A percentile compares a stretch with the other conserved stretches of the same genome.
Conservation (phyloP, 2,113 vertebrate genomes). For the Eulemur macaco region DNA sequence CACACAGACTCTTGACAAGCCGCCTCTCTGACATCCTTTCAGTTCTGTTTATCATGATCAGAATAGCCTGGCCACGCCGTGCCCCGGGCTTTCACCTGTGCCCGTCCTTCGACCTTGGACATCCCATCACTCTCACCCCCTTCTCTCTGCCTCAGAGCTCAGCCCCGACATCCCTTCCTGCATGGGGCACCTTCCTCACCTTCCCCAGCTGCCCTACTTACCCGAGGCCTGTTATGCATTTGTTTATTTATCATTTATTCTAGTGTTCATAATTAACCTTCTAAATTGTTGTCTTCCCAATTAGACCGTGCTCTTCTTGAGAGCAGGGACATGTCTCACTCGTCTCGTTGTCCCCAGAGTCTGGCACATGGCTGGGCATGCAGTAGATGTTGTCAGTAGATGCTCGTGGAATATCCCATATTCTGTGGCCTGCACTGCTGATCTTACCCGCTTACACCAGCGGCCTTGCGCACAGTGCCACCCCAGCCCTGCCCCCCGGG, state of each 20-base stretch:
- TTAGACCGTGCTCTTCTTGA: neutral
- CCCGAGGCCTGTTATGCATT: neutral
- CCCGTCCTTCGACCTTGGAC: neutral
- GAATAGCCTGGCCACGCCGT: neutral
- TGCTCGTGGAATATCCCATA: neutral
- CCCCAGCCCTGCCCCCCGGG: neutral
- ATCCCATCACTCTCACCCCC: neutral
- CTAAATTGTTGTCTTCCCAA: neutral
- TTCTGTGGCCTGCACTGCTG: neutral
- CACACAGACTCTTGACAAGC: neutral
- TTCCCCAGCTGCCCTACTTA: neutral
- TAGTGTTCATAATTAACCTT: neutral
- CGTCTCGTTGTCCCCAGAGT: neutral
- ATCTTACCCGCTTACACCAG: neutral
- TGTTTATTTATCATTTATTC: neutral
- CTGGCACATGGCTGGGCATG: neutral
- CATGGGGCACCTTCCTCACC: neutral
- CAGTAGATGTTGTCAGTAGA: neutral
- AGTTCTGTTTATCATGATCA: neutral
- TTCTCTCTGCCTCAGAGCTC: neutral
- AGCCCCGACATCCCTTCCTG: neutral
- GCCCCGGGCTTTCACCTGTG: neutral
- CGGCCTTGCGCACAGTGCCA: neutral
- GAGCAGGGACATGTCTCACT: neutral
- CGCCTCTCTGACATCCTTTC: neutral